Base-by-base conservation (phyloP, 2,113 vertebrate species). In the Myotis lucifugus region DNA sequence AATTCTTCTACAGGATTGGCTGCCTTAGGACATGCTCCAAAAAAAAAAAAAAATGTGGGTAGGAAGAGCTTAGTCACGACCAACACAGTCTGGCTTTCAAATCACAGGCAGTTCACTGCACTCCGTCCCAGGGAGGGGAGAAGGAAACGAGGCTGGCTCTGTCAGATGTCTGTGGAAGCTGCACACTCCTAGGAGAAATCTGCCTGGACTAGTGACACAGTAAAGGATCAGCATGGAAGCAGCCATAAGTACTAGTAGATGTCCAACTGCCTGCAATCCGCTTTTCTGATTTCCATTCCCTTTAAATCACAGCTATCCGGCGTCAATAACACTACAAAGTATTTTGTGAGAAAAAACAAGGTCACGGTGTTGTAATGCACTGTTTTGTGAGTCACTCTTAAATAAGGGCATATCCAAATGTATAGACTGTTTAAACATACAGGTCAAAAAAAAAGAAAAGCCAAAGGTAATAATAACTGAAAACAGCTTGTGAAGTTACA, bases 21-120 rank as follows among this genome's bases (percentile, higher is more conserved):
- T 95, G 89, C 78, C 85, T 79, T 48, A 87, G 86, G 89, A 85
- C 8, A 52, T 37, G 32, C 15, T 92, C 48, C 56, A n/a, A 78
- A 79, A 81, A 2, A 2, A 34, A 37, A 78, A 79, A 81, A 2
- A 2, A 37, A 93, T 14, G 72, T 76, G 27, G 66, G 82, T 32
- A 72, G 72, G 29, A 88, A 85, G 72, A 93, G 29, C 73, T 95
- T 93, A 96, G 90, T 93, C 92, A 95, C 52, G 6, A 66, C 59
- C 40, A 32, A 70, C 19, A 69, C 52, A 95, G 42, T 11, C 66
- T 93, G 54, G n/a, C 56, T 90, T 37, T 89, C 34, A 59, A 61
- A 74, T 66, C 79, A 66, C 73, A 87, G 76, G 46, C 40, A 74
- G 42, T 54, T 85, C 34, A 48, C 29, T 72, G 72, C 12, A 54